Base-by-base conservation (phyloP, 2,113 vertebrate species). In the Bos javanicus region DNA sequence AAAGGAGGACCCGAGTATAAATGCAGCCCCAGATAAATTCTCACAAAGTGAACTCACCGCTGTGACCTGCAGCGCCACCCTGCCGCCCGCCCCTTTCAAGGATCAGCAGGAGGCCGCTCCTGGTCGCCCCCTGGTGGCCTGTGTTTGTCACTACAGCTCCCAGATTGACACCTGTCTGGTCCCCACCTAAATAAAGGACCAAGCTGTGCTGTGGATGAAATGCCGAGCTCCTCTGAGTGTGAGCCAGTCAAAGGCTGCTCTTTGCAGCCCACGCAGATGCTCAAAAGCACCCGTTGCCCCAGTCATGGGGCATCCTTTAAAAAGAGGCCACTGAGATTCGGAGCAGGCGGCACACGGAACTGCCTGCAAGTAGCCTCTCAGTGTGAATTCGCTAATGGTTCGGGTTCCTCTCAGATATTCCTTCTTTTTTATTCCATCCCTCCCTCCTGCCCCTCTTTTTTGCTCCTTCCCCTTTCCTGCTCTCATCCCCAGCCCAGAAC, bases 151-250 rank as follows among this genome's bases (percentile, higher is more conserved):
- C 36, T 71, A 54, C 50, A 71, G 30, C 39, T 71, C 39, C 43
- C 43, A 50, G 10, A 1, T 59, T 19, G 19, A 36, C 7, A 7
- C 12, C 25, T 3, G 74, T 25, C 13, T 0, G 62, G 36, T 64
- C 21, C 26, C 30, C 50, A 19, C 67, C 91, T 21, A 13, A 6
- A 26, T 33, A 33, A 14, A 54, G 52, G 30, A 36, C 33, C 21
- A 19, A 39, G 19, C 33, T 7, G 14, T 50, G 15, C 56, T 36
- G 33, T 5, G 28, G 80, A 50, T 30, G 26, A 28, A 80, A n/a
- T 17, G 26, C 36, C 0, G 0, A 48, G 46, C 48, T 56, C 46
- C 54, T 54, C n/a, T 3, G 15, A 30, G 39, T 36, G 6, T 1
- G 7, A 54, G 33, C 56, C 56, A 11, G 3, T 25, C 36, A 19